Evolutionary conservation across 2,888 invertebrate genomes (phyloP), one percentile per base, ranked within the genome.

Genomic region (Deilephila porcellus): DNA sequence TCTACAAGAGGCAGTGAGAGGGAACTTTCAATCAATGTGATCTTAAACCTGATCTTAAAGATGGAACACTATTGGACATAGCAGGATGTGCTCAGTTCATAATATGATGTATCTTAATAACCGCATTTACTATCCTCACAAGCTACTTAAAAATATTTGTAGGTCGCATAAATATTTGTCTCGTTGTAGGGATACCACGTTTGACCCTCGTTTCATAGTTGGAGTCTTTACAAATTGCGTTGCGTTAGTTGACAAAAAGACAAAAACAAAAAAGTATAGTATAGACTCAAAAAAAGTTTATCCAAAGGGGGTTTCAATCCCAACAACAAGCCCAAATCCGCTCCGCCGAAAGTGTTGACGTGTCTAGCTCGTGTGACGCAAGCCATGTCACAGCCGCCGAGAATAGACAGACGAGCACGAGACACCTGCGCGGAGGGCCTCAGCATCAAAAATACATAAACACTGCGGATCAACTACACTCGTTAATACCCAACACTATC

Each of bases 391-490:
- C 81, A 77, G 78, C 79, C 79, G 79, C 81, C 81, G 79, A 81
- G 79, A 90, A 91, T 91, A 92, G 88, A 88, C 76, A 91, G 92
- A 92, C 92, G 85, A 77, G 76, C 85, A 82, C 82, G 86, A 92
- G 92, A 92, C 92, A 92, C 91, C 91, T 92, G 91, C 81, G 85
- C 73, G 73, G 77, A 74, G 59, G 37, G 37, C 72, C 72, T 63
- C 72, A 20, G 52, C 64, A 73, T 73, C 67, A 73, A 73, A 73
- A 73, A 73, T 73, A 73, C 72, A 73, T 73, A 73, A 73, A 73
- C 72, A 73, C 72, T 73, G 37, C 56, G 67, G 56, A 73, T 59
- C 67, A 73, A 64, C 64, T 59, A 45, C 72, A 64, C 34, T 73
- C 56, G 59, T 73, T 67, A 73, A 73, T 67, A 73, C 64, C 67